Conservation (phyloP, 2,797 vertebrate species). For the Hyperoplus immaculatus region DNA sequence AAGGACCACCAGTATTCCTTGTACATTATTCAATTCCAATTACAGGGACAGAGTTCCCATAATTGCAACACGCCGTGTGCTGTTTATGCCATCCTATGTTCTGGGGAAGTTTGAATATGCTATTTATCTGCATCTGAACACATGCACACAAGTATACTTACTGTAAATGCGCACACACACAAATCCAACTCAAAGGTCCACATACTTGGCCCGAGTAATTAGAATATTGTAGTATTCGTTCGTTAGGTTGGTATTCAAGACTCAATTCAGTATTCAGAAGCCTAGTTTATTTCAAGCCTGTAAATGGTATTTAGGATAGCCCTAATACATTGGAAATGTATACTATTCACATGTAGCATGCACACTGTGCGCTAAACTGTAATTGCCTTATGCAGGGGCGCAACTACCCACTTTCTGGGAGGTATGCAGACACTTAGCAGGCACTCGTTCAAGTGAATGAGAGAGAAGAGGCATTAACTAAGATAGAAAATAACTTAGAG, state of each 20-base stretch:
- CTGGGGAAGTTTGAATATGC: slow-evolving; percentile 24
- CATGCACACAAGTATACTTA: not conserved
- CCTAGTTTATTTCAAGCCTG: no score
- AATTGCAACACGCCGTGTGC: slow-evolving; percentile 24
- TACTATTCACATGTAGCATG: slow-evolving; percentile 24
- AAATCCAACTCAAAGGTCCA: not conserved
- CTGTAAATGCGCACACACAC: not conserved
- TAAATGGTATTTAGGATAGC: no score
- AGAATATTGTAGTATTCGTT: no score
- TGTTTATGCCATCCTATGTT: slow-evolving; percentile 24
- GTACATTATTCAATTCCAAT: slow-evolving; percentile 53
- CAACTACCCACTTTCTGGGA: no score
- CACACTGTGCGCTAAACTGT: slow-evolving; percentile 11
- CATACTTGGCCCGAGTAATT: no score
- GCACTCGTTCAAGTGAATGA: no score
- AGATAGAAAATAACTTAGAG: no score
- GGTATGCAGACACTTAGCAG: no score
- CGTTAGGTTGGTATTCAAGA: no score
- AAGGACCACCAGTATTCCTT: slow-evolving; percentile 15
- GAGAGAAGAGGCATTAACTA: no score
- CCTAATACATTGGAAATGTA: not conserved
- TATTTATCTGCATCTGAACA: not conserved
- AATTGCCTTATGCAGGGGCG: slow-evolving; percentile 4
- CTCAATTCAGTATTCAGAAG: no score
- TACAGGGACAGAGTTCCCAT: slow-evolving; percentile 30